phyloP scores from a whole-genome alignment of 2,797 vertebrate genomes.

The Dendrocincla fuliginosa region DNA sequence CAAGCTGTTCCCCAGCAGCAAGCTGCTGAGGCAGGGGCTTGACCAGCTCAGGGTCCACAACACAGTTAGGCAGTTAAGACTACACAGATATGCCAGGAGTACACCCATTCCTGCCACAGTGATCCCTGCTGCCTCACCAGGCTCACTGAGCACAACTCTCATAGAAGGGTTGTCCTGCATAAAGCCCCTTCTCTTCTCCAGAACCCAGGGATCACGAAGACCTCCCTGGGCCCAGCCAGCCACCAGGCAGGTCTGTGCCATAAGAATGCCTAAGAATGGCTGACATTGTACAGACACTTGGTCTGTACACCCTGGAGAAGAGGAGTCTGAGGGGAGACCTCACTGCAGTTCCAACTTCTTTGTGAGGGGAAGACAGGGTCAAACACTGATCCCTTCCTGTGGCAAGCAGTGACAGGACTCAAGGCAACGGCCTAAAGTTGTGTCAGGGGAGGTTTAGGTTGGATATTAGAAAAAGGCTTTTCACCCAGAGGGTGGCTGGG shows the following conservation, averaged over 20 bases:
- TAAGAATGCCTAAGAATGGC: neutral
- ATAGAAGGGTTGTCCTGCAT: neutral
- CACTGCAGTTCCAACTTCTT: neutral
- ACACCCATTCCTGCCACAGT: neutral
- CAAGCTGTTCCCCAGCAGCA: neutral
- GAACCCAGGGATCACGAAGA: neutral
- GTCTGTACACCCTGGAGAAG: neutral
- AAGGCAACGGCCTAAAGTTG: neutral
- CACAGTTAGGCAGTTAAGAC: neutral
- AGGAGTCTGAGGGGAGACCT: neutral
- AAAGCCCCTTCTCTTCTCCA: neutral
- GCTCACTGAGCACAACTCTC: neutral
- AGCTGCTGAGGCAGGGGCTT: neutral
- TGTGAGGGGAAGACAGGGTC: neutral
- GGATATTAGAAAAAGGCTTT: neutral
- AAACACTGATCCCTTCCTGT: neutral
- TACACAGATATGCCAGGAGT: rapidly evolving
- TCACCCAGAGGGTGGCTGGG: neutral
- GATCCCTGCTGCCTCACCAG: neutral
- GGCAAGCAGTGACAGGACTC: neutral
- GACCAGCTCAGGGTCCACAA: neutral
- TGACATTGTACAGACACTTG: neutral
- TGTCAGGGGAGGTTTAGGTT: neutral
- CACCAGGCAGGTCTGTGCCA: neutral
- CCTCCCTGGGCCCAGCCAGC: neutral